Evolutionary conservation across 1,140 invertebrate genomes (phyloP).

Genomic region (Calycopis cecrops): DNA sequence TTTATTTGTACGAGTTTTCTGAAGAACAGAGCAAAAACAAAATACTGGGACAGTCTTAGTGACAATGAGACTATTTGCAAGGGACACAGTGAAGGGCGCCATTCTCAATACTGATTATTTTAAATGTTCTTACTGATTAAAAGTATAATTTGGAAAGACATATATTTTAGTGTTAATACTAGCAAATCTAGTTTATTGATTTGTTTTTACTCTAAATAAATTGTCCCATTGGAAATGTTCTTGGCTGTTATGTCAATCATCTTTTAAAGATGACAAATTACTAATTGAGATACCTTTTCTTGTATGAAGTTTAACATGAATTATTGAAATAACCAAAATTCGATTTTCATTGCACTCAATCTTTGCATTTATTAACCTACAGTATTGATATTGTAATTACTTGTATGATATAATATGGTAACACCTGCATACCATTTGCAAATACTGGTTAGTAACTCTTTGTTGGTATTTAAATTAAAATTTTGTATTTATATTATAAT

Average conservation of each 20-base stretch:
- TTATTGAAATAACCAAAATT: constrained; percentile 58
- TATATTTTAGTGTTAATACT: constrained; percentile 72
- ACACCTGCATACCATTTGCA: constrained; percentile 68
- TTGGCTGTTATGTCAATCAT: constrained; percentile 36
- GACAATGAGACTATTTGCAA: constrained; percentile 43
- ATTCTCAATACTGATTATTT: constrained; percentile 46
- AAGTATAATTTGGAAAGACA: constrained; percentile 71
- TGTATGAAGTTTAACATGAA: constrained; percentile 57
- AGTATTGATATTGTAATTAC: constrained; percentile 76
- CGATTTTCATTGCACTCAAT: constrained; percentile 74
- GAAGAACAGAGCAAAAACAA: constrained; percentile 41
- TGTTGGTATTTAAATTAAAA: constrained; percentile 73
- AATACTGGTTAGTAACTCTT: constrained; percentile 72
- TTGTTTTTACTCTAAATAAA: constrained; percentile 66
- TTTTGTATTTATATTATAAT: constrained; percentile 77
- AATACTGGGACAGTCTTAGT: constrained; percentile 43
- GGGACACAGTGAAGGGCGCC: constrained; percentile 43
- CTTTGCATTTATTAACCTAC: constrained; percentile 77
- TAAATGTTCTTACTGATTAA: constrained; percentile 51
- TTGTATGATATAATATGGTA: constrained; percentile 75
- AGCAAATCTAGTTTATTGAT: constrained; percentile 68
- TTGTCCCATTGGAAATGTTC: constrained; percentile 49
- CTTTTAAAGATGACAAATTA: constrained; percentile 41
- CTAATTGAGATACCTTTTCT: constrained; percentile 49
- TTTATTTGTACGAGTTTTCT: constrained; percentile 69